Evolutionary conservation across 2,888 invertebrate species (phyloP), one percentile per base, ranked within the genome.

Genomic region (Iselma pallidipennis): DNA sequence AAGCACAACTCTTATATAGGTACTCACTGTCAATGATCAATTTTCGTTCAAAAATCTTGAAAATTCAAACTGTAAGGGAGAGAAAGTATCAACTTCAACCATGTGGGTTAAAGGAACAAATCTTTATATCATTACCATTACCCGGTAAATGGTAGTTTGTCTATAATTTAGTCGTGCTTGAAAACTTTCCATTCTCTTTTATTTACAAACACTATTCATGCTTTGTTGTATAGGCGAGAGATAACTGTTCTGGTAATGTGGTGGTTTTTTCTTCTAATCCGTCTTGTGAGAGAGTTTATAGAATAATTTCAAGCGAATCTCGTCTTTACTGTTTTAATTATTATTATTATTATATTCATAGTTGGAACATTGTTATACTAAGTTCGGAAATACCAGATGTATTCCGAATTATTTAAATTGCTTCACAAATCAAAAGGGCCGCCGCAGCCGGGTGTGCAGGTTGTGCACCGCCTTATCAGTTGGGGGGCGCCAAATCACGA

Each of bases 171-270:
- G 57, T 57, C 51, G 33, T 51, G 23, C 51, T 31, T 49, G 23
- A 29, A 54, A 60, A 60, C 55, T 60, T 55, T 45, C 60, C 51
- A 60, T 55, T 59, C 59, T 54, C 42, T 23, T 28, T 49, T 60
- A 60, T 55, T 60, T 60, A 60, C 55, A 50, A 59, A 54, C 57
- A 33, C 53, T 53, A 53, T 58, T 53, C 60, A 51, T 49, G 33
- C 60, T 37, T 16, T 37, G 50, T 59, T 60, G 60, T 55, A 45
- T 55, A 37, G 21, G 14, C 25, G 29, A 21, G 23, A 55, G 37
- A 49, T 59, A 59, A 59, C 59, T 55, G 59, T 59, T 37, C 49
- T 26, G 52, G 28, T 45, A 52, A 58, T 52, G 53, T 49, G 57
- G 49, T 50, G 25, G 23, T 57, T 31, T 45, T 28, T 58, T 42